Percentiles rank a stretch among this genome's conserved stretches.
These are phyloP conservation scores for Platycnemis pennipes DNA, from an alignment of 2,888 invertebrate genomes.

Conservation along the genomic window DNA sequence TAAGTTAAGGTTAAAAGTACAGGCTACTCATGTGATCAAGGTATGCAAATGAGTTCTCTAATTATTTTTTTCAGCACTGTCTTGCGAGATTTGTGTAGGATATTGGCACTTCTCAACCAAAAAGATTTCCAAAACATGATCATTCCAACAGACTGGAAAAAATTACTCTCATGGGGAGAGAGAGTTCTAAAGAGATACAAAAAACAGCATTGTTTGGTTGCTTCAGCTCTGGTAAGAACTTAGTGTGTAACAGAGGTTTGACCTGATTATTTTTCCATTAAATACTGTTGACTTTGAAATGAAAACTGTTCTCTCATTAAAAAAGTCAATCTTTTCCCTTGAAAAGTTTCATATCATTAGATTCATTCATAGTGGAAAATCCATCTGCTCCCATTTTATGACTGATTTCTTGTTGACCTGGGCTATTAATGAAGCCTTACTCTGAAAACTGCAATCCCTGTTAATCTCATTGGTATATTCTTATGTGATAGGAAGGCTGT, in stretches of 20 bases:
- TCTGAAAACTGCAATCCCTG: too few relatives aligned
- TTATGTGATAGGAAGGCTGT: too few relatives aligned
- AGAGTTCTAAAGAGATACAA: conserved; percentile 81
- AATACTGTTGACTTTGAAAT: too few relatives aligned
- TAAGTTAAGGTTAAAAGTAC: background rate
- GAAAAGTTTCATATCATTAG: too few relatives aligned
- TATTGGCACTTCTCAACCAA: conserved; percentile 89
- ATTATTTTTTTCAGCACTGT: conserved; percentile 82
- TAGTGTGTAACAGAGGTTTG: background rate
- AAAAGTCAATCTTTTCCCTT: too few relatives aligned
- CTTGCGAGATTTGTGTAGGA: conserved; percentile 89
- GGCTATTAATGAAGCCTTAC: too few relatives aligned
- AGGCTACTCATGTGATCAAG: background rate
- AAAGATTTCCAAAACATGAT: conserved; percentile 86
- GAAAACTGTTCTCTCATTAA: too few relatives aligned
- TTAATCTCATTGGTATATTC: too few relatives aligned
- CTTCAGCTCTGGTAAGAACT: conserved; percentile 44
- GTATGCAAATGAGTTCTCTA: background rate
- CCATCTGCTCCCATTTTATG: too few relatives aligned
- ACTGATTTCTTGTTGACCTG: too few relatives aligned
- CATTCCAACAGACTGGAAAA: conserved; percentile 91
- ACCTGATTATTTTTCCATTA: too few relatives aligned
- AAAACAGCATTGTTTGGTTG: conserved; percentile 58
- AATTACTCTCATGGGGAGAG: conserved; percentile 91
- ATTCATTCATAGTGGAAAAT: too few relatives aligned